phyloP scores from a whole-genome alignment of 2,888 invertebrate species.

The Pharmacophagus antenor region DNA sequence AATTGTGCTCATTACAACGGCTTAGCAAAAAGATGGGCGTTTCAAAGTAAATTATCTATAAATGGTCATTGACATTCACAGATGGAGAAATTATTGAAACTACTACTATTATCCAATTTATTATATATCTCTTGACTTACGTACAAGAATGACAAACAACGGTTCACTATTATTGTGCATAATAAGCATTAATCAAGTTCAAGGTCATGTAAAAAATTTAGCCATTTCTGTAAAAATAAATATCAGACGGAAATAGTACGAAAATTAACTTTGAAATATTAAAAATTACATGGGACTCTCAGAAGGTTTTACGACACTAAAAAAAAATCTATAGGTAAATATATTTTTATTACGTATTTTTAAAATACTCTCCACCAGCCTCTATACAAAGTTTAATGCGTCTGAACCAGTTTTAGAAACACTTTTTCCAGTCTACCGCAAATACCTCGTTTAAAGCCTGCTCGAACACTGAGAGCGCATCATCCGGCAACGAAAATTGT shows the following conservation, averaged over 20 bases:
- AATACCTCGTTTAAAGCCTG: no score
- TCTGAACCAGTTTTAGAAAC: no score
- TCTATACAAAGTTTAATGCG: no score
- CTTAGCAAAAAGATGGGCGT: no score
- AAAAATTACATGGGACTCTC: neutral
- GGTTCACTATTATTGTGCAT: neutral
- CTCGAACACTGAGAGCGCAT: no score
- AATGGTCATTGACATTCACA: no score
- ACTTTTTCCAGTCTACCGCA: no score
- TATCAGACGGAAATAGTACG: neutral
- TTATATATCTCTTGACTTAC: neutral
- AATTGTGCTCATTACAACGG: no score
- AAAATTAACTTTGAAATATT: neutral
- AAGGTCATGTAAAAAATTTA: neutral
- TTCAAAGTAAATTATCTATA: no score
- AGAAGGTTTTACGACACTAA: neutral
- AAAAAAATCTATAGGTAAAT: neutral
- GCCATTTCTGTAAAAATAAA: neutral
- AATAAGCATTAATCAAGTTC: conserved; percentile 4
- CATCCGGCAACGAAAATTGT: no score
- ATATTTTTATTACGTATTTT: no score
- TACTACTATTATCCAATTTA: neutral
- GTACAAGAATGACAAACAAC: neutral
- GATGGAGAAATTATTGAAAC: neutral
- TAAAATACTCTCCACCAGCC: no score